Evolutionary conservation across 2,888 invertebrate genomes (phyloP).

Genomic region (Philaethria dido): DNA sequence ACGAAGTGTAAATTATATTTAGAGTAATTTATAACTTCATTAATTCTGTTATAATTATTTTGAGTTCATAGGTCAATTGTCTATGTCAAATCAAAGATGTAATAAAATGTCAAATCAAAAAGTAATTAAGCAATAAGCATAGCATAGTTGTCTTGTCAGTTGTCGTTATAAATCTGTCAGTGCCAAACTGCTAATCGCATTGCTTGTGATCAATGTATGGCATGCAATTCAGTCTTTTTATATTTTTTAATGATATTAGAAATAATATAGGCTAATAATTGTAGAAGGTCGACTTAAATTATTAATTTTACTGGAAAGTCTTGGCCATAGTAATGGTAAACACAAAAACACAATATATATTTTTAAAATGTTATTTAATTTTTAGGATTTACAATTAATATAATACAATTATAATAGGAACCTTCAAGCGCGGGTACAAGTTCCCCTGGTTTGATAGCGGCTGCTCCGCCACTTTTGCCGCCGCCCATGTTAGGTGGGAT

Average conservation of each 20-base stretch:
- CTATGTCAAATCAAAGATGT: background rate
- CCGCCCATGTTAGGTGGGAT: conserved; percentile 74
- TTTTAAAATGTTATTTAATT: background rate
- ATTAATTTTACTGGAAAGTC: background rate
- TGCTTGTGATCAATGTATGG: background rate
- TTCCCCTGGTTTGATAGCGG: conserved; percentile 67
- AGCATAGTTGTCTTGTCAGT: too few relatives aligned
- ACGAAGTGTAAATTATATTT: too few relatives aligned
- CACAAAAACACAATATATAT: background rate
- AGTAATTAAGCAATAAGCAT: too few relatives aligned
- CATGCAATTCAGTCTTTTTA: background rate
- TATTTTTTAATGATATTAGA: background rate
- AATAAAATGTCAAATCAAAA: too few relatives aligned
- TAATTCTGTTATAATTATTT: too few relatives aligned
- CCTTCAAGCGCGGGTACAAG: conserved; percentile 66
- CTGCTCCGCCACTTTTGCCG: conserved; percentile 67
- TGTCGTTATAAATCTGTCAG: background rate
- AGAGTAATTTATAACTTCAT: too few relatives aligned
- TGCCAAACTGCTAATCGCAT: background rate
- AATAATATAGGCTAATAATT: background rate
- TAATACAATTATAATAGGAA: conserved; percentile 54
- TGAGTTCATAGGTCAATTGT: background rate
- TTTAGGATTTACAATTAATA: background rate
- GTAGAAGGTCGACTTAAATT: background rate
- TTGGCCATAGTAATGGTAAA: background rate